Evolutionary conservation across 2,888 invertebrate species (phyloP).

Genomic region (Cyaniris semiargus): DNA sequence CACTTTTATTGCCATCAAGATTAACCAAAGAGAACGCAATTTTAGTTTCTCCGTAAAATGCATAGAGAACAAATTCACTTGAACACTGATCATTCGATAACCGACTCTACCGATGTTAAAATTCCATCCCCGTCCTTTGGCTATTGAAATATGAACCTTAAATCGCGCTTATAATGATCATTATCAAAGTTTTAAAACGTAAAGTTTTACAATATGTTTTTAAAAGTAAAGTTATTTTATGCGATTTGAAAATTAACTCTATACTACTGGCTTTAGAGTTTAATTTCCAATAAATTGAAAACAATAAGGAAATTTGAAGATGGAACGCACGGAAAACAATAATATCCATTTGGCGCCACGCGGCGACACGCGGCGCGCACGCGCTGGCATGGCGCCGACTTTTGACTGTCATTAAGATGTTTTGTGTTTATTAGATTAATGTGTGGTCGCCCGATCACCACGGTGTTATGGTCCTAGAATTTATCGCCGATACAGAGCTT

Average conservation of each 20-base stretch:
- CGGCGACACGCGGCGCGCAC: constrained; percentile 52
- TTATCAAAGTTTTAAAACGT: not conserved
- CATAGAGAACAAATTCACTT: constrained; percentile 35
- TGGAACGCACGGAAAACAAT: constrained; percentile 51
- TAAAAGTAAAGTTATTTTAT: not conserved
- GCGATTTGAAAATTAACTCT: not conserved
- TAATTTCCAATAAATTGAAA: constrained; percentile 26
- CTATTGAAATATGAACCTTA: constrained; percentile 27
- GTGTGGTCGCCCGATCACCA: constrained; percentile 48
- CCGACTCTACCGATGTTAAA: not conserved
- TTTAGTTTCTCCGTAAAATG: not conserved
- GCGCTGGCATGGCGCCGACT: constrained; percentile 58
- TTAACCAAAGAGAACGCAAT: constrained; percentile 4
- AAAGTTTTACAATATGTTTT: constrained; percentile 1
- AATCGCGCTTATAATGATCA: not conserved
- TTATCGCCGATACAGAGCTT: constrained; percentile 2
- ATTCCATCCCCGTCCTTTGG: not conserved
- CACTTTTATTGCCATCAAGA: constrained; percentile 44
- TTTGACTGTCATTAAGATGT: constrained; percentile 59
- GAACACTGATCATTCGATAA: constrained; percentile 1
- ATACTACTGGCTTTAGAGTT: accelerated
- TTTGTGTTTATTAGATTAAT: constrained; percentile 60
- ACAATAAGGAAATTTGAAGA: constrained; percentile 35
- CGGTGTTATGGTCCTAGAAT: constrained; percentile 26
- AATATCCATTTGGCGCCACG: constrained; percentile 54